phyloP scores from a whole-genome alignment of 2,888 invertebrate genomes.

The Diogma glabrata region DNA sequence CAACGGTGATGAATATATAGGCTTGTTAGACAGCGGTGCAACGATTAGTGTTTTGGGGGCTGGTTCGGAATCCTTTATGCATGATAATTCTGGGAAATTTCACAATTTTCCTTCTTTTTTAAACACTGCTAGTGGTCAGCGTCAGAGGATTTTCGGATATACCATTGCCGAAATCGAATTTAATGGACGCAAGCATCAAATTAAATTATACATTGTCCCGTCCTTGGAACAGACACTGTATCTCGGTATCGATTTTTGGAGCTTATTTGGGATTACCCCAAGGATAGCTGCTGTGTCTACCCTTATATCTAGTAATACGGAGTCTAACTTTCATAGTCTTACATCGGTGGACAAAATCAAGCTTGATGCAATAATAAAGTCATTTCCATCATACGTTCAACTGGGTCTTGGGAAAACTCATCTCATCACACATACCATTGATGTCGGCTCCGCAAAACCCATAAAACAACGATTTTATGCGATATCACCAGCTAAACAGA shows the following conservation, averaged over 20 bases:
- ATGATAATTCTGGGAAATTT: too few species aligned
- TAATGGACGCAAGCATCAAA: not conserved
- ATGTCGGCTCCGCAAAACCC: constrained; percentile 16
- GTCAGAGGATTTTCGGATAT: not conserved
- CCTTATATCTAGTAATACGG: not conserved
- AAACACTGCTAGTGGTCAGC: too few species aligned
- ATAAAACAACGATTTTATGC: constrained; percentile 19
- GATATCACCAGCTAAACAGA: constrained; percentile 18
- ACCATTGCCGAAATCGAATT: not conserved
- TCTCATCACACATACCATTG: constrained; percentile 16
- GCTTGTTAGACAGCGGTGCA: too few species aligned
- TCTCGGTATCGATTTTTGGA: not conserved
- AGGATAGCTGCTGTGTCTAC: not conserved
- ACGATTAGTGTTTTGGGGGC: too few species aligned
- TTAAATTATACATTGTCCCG: not conserved
- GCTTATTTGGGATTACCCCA: not conserved
- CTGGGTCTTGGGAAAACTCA: constrained; percentile 15
- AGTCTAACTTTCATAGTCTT: not conserved
- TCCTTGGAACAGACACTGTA: not conserved
- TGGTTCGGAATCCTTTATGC: too few species aligned
- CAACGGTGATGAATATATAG: too few species aligned
- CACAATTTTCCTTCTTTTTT: too few species aligned
- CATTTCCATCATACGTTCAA: not conserved
- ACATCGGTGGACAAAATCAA: not conserved
- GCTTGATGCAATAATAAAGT: not conserved